These are phyloP conservation scores for Tragelaphus strepsiceros DNA, from an alignment of 2,113 vertebrate species.

Conservation along the genomic window DNA sequence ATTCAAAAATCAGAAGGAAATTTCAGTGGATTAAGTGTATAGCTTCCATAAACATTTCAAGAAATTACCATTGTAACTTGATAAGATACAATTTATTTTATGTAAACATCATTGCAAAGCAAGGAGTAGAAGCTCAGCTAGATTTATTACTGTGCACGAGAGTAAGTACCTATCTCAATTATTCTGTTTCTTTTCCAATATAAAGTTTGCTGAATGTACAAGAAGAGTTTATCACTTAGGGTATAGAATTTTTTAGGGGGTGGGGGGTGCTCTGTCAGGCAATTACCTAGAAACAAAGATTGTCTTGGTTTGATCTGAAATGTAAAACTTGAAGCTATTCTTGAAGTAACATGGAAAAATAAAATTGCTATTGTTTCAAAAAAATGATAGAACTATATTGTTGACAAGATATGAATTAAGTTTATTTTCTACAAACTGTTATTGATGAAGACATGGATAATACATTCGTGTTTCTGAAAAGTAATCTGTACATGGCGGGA, in stretches of 20 bases:
- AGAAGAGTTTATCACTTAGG: conserved; percentile 54
- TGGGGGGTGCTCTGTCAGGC: conserved; percentile 25
- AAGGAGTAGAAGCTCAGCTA: conserved; percentile 46
- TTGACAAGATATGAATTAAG: conserved; percentile 32
- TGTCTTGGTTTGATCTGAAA: conserved; percentile 40
- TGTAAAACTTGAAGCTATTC: not conserved
- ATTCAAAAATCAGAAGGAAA: conserved; percentile 7
- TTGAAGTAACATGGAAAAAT: conserved; percentile 40
- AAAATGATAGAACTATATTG: conserved; percentile 16
- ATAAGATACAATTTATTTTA: conserved; percentile 38
- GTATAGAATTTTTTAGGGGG: conserved; percentile 62
- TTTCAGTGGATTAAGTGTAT: conserved; percentile 32
- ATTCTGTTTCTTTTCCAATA: conserved; percentile 53
- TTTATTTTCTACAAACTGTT: conserved; percentile 63
- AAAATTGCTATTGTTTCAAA: conserved; percentile 22
- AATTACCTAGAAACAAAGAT: not conserved
- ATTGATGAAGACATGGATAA: conserved; percentile 48
- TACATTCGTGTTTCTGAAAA: conserved; percentile 44
- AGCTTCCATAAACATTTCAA: conserved; percentile 21
- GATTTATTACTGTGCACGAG: conserved; percentile 43
- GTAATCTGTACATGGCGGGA: conserved; percentile 23
- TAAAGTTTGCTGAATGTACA: conserved; percentile 73
- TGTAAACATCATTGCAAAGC: conserved; percentile 43
- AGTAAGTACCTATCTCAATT: conserved; percentile 40
- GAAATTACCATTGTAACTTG: conserved; percentile 51